Percentiles rank a stretch among this genome's conserved stretches.
Conservation (phyloP, 2,888 invertebrate genomes). For the Pseudococcus jackbeardsleyi region DNA sequence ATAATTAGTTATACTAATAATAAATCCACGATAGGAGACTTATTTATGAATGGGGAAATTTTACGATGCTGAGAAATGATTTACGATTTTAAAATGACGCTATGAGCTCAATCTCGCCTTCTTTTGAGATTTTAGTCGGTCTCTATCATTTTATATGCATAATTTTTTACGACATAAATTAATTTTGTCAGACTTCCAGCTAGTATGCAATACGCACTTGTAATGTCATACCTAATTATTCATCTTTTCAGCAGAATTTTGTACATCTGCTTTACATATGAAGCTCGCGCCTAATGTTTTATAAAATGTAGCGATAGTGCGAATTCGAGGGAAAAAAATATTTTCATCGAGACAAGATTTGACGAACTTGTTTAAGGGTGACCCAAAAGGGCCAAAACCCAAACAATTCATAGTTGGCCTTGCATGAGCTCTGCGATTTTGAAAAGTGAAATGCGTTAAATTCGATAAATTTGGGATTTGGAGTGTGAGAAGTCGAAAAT, state of each 20-base stretch:
- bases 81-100: background rate
- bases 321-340: too few species aligned
- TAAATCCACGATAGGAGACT: background rate
- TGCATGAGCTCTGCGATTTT: too few species aligned
- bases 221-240: background rate
- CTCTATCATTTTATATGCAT: background rate
- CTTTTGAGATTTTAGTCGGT: background rate
- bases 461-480: too few species aligned
- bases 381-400: too few species aligned
- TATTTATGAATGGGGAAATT: background rate
- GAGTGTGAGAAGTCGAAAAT: too few species aligned
- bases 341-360: too few species aligned
- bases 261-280: too few species aligned
- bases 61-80: background rate
- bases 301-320: too few species aligned
- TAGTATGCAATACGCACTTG: background rate
- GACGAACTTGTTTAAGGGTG: too few species aligned
- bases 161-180: background rate
- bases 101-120: background rate
- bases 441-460: too few species aligned
- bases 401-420: too few species aligned
- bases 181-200: background rate
- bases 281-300: too few species aligned
- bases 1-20: constrained; percentile 10
- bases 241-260: background rate